Conservation (phyloP, 2,888 invertebrate species). For the Aelia acuminata region DNA sequence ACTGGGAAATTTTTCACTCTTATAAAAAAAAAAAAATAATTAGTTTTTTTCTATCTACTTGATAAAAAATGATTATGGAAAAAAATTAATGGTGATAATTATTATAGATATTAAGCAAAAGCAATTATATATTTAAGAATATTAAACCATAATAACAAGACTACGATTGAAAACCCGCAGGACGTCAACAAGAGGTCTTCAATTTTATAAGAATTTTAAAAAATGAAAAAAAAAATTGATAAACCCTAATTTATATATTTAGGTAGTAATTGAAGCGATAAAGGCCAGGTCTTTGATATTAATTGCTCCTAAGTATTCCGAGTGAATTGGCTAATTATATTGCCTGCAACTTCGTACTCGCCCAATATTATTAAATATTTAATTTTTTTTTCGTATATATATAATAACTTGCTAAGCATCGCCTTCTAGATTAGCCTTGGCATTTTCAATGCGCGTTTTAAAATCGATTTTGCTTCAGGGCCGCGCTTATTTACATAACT, state of each 20-base stretch:
- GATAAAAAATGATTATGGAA: too few species aligned
- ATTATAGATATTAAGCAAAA: too few species aligned
- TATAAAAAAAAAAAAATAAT: too few species aligned
- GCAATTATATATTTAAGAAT: too few species aligned
- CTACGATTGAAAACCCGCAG: not conserved
- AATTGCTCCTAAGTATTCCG: not conserved
- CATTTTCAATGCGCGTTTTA: constrained; percentile 34
- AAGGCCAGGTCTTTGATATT: not conserved
- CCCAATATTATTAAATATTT: constrained; percentile 29
- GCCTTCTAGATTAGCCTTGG: constrained; percentile 29
- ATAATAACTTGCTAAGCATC: constrained; percentile 19
- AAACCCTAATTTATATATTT: constrained; percentile 12
- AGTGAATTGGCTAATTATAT: not conserved
- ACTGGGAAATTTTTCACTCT: too few species aligned
- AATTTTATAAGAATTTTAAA: not conserved
- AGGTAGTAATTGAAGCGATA: not conserved
- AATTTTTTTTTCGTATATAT: constrained; percentile 24
- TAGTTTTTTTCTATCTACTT: too few species aligned
- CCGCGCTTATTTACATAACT: constrained; percentile 5
- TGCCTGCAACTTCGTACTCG: not conserved
- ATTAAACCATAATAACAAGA: too few species aligned
- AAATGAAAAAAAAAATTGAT: not conserved
- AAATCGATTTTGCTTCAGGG: not conserved
- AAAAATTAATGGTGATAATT: too few species aligned
- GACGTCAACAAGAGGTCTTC: not conserved